These are phyloP conservation scores for Chauna torquata DNA, from an alignment of 2,113 vertebrate genomes.

Conservation along the genomic window DNA sequence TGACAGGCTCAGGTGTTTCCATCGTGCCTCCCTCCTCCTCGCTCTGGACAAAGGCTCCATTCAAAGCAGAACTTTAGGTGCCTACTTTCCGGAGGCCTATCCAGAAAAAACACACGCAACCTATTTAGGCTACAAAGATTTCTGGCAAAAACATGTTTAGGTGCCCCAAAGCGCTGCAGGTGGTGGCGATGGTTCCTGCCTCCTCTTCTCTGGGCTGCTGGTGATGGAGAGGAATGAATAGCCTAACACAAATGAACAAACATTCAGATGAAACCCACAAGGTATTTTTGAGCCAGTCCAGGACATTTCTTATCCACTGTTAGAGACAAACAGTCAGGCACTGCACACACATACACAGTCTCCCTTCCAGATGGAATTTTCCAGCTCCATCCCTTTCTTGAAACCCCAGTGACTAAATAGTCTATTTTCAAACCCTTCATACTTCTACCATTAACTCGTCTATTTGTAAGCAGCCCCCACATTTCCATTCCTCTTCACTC, in stretches of 20 bases:
- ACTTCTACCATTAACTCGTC: conserved; percentile 48
- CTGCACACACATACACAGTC: neutral
- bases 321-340: conserved; percentile 66
- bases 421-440: conserved; percentile 62
- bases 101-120: conserved; percentile 64
- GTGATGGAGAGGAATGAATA: conserved; percentile 51
- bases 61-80: conserved; percentile 50
- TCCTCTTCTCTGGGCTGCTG: conserved; percentile 43
- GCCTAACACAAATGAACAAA: neutral
- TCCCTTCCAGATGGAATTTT: conserved; percentile 68
- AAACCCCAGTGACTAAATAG: conserved; percentile 41
- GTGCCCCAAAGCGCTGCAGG: conserved; percentile 56
- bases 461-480: conserved; percentile 52
- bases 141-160: conserved; percentile 67
- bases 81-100: conserved; percentile 44
- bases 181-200: conserved; percentile 55
- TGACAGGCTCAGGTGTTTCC: conserved; percentile 63
- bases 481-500: neutral
- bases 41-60: conserved; percentile 41
- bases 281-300: conserved; percentile 66
- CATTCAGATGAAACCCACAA: conserved; percentile 54
- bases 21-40: neutral
- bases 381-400: conserved; percentile 59
- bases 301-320: conserved; percentile 63
- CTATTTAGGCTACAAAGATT: conserved; percentile 6